These are phyloP conservation scores for Eudasyphora cyanicolor DNA, from an alignment of 2,888 invertebrate species.

Conservation along the genomic window DNA sequence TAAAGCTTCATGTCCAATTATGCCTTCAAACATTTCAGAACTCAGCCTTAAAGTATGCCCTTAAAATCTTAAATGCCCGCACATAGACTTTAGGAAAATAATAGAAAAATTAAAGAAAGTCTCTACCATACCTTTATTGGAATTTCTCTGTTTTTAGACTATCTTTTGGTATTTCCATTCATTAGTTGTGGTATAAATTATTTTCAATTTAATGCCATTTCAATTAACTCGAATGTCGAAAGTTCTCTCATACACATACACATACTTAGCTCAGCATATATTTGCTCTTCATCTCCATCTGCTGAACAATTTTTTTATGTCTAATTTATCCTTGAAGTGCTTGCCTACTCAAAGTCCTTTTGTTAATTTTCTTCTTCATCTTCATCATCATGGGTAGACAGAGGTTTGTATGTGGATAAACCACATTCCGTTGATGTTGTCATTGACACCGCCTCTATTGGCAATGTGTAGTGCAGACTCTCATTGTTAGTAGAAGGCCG, in stretches of 20 bases:
- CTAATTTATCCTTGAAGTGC: conserved; percentile 8
- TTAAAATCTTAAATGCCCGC: neutral
- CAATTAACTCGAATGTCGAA: conserved; percentile 42
- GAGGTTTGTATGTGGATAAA: neutral
- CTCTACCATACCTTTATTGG: no score
- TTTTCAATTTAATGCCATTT: conserved; percentile 33
- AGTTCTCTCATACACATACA: neutral
- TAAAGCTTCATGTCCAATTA: no score
- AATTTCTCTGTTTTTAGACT: no score
- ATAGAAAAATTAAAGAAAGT: no score
- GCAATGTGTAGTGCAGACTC: neutral
- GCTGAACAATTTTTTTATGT: neutral
- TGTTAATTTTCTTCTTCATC: neutral
- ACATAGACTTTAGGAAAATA: neutral
- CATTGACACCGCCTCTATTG: conserved; percentile 20
- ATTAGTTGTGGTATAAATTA: neutral
- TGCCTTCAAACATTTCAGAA: neutral
- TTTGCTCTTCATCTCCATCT: conserved; percentile 22
- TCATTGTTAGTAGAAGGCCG: neutral
- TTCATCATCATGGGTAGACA: neutral
- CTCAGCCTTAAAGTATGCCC: neutral
- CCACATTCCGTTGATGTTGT: neutral
- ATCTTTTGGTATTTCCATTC: neutral
- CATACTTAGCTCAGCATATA: neutral
- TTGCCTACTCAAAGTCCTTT: neutral